Conservation (phyloP, 2,113 vertebrate species). For the Sarotherodon lohbergeri region DNA sequence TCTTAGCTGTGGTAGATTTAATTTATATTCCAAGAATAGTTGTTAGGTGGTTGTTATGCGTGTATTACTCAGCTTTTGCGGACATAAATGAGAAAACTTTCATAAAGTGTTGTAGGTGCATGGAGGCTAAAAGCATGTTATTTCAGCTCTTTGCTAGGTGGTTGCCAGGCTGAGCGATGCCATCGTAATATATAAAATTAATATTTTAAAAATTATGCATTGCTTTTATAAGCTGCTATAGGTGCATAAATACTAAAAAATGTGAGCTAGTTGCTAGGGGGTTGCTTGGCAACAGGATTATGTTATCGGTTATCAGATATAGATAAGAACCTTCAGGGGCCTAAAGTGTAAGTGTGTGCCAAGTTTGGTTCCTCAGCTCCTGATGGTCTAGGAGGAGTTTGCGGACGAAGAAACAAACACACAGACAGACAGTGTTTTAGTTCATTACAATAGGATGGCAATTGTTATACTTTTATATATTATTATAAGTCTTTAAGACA, state of each 20-base stretch:
- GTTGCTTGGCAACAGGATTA: neutral
- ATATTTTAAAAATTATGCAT: no score
- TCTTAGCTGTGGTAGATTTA: neutral
- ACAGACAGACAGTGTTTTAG: neutral
- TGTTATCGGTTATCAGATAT: neutral
- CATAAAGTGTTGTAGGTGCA: neutral
- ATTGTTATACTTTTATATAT: neutral
- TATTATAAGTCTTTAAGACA: neutral
- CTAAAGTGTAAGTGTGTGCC: neutral
- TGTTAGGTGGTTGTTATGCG: neutral
- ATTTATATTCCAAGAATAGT: neutral
- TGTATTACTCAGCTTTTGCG: neutral
- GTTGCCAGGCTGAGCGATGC: neutral
- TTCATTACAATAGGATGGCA: no score
- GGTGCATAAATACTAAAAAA: neutral
- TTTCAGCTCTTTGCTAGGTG: neutral
- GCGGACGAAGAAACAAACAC: neutral
- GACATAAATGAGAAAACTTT: neutral
- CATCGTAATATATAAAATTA: neutral
- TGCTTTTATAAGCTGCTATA: neutral
- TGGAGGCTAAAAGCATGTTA: neutral
- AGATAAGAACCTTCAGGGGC: neutral
- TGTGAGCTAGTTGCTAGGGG: neutral
- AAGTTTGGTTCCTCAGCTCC: neutral
- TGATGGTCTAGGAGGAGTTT: neutral